Conservation (phyloP, 2,113 vertebrate species). For the Prochilodus magdalenae region DNA sequence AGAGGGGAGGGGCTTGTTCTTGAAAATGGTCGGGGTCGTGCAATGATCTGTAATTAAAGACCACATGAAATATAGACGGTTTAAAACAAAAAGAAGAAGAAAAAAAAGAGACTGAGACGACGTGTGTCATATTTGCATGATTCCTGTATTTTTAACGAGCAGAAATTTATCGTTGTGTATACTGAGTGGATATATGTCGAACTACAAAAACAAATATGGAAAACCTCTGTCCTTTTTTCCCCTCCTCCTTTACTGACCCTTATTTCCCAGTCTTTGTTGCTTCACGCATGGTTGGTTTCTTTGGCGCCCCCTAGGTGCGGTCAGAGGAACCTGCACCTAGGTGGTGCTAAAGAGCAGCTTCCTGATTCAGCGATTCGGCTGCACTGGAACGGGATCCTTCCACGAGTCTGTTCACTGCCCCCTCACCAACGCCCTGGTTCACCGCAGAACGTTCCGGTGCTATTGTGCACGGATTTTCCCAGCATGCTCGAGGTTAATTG, state of each 20-base stretch:
- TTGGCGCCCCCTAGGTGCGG: no score
- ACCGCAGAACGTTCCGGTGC: neutral
- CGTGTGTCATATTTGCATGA: conserved; percentile 86
- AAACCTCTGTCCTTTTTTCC: conserved; percentile 60
- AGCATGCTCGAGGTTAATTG: conserved; percentile 24
- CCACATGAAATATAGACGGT: no score
- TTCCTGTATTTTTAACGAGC: conserved; percentile 78
- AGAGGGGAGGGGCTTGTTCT: conserved; percentile 37
- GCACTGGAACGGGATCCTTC: neutral
- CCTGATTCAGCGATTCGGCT: no score
- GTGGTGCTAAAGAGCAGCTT: no score
- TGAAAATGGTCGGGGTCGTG: conserved; percentile 70
- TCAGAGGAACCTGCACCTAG: no score
- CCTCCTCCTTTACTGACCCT: conserved; percentile 30
- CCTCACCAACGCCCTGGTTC: neutral
- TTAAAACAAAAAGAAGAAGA: conserved; percentile 54
- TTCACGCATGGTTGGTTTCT: no score
- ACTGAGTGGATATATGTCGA: conserved; percentile 71
- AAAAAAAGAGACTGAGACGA: conserved; percentile 71
- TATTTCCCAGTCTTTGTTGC: neutral
- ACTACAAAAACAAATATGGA: conserved; percentile 57
- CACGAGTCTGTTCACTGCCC: neutral
- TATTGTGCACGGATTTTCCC: conserved; percentile 10
- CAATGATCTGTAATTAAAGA: conserved; percentile 78
- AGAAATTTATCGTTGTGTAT: conserved; percentile 74